Evolutionary conservation across 2,888 invertebrate species (phyloP), one percentile per base, ranked within the genome.

Genomic region (Euphydryas editha): DNA sequence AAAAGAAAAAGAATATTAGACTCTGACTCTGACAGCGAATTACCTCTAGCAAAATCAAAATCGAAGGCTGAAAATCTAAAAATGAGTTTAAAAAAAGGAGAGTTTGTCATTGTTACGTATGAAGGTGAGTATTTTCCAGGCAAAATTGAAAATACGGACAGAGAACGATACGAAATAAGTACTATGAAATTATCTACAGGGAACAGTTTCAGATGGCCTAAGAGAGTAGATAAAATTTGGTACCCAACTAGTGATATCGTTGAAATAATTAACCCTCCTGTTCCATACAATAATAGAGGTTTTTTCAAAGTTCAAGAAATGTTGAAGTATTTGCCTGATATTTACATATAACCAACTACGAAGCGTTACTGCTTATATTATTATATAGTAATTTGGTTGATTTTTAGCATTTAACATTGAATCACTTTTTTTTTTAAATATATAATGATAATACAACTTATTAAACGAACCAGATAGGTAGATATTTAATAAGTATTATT

Each of bases 61-160:
- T 17, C 10, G 18, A 18, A 17, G 3, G 10, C 17, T 18, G 18
- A 17, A 46, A 46, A 46, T 17, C 17, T 15, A 42, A 42, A 42
- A 13, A 42, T 13, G 42, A 42, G 15, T 15, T n/a, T 46, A 18
- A 10, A 7, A 10, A 18, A 18, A 20, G 46, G 46, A 47, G 10
- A 20, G 18, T 47, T 18, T 10, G 46, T 47, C 18, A 47, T 47
- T 18, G 10, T 47, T 6, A 18, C 7, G 46, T 47, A 47, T 20
- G 46, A 47, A 47, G 46, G 46, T 6, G 46, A 47, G 20, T 47
- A 47, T 20, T 47, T 47, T 47, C 46, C 46, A 18, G 46, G 46
- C 7, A 47, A 47, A 11, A 20, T 47, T 18, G 46, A 47, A 20
- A 47, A 11, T 11, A 0, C 18, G 46, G 18, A 11, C 7, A 15